A percentile compares a stretch with the other conserved stretches of the same genome.
Conservation (phyloP, 2,888 invertebrate genomes). For the Autographa pulchrina region DNA sequence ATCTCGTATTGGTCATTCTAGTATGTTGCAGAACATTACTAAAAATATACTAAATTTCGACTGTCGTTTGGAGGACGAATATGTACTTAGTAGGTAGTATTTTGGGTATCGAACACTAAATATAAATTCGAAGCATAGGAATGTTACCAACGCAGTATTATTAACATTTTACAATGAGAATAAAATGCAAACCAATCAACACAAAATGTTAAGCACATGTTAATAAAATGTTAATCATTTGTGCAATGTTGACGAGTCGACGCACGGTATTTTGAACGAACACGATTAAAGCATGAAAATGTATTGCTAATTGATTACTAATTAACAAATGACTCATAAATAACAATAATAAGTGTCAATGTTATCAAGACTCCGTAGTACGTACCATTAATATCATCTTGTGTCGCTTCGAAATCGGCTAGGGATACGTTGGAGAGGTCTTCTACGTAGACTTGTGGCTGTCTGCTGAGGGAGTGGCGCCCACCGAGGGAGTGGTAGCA, state of each 20-base stretch:
- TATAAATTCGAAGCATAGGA: slow-evolving; percentile 3
- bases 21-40: neutral
- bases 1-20: neutral
- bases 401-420: slow-evolving; percentile 83
- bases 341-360: slow-evolving; percentile 20
- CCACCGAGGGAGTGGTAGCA: slow-evolving; percentile 87
- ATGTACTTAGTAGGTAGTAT: neutral
- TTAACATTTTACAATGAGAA: slow-evolving; percentile 22
- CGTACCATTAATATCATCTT: slow-evolving; percentile 84
- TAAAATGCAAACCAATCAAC: slow-evolving; percentile 25
- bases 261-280: slow-evolving; percentile 12
- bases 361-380: slow-evolving; percentile 47
- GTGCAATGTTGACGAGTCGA: slow-evolving; percentile 8
- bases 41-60: neutral
- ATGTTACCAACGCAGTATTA: slow-evolving; percentile 19
- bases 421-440: slow-evolving; percentile 83
- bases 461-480: slow-evolving; percentile 80
- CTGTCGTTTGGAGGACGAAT: neutral
- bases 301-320: slow-evolving; percentile 26
- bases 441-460: slow-evolving; percentile 85
- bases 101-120: neutral
- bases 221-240: slow-evolving; percentile 25
- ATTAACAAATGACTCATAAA: slow-evolving; percentile 29
- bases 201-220: slow-evolving; percentile 36
- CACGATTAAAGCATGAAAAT: slow-evolving; percentile 21